These are phyloP conservation scores for Chiroxiphia lanceolata DNA, from an alignment of 2,797 vertebrate genomes.

Conservation along the genomic window DNA sequence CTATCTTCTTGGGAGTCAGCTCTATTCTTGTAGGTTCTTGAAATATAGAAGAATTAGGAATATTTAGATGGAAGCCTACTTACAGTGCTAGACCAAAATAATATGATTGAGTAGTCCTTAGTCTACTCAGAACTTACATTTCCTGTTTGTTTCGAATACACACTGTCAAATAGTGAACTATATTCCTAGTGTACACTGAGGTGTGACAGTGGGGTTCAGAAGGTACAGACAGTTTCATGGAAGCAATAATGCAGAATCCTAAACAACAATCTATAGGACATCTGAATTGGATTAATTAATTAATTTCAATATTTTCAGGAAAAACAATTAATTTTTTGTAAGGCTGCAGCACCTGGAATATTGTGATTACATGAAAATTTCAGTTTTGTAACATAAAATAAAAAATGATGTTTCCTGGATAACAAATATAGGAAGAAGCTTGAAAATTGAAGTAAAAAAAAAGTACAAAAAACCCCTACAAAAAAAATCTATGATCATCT, in stretches of 20 bases:
- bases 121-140: neutral
- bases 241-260: neutral
- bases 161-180: neutral
- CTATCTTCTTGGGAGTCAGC: slow-evolving; percentile 87
- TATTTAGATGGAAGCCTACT: neutral
- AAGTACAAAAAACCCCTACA: neutral
- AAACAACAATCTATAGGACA: neutral
- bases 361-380: neutral
- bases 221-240: neutral
- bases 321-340: neutral
- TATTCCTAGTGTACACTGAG: neutral
- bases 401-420: neutral
- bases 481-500: fast-evolving
- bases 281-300: neutral
- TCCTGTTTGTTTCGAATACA: neutral
- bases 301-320: neutral
- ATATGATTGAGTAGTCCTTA: neutral
- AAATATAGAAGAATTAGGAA: neutral
- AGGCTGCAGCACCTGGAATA: neutral
- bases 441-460: neutral
- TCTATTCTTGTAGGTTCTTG: slow-evolving; percentile 93
- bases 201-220: neutral
- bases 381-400: neutral
- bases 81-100: neutral
- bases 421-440: neutral